A percentile compares a stretch with the other conserved stretches of the same genome.
phyloP scores from a whole-genome alignment of 23 tunicate genomes.

The Styela clava region DNA sequence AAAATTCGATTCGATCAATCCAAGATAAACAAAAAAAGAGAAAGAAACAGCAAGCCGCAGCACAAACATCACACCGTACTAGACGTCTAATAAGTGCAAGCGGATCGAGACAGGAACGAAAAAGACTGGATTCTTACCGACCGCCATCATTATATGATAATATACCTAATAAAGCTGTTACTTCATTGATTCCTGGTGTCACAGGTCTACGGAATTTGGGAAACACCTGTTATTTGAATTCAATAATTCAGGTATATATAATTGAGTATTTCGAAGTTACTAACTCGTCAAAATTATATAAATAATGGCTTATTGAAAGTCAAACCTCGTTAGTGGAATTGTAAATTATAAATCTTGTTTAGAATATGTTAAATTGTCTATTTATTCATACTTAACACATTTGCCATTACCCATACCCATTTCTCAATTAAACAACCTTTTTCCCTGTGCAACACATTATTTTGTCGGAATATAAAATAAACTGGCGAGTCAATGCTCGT shows the following conservation, averaged over 20 bases:
- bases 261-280: neutral
- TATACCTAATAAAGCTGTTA: constrained; percentile 74
- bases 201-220: constrained; percentile 93
- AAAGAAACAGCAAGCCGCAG: neutral
- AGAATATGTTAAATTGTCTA: no score
- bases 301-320: neutral
- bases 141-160: constrained; percentile 69
- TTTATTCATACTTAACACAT: no score
- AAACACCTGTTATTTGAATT: constrained; percentile 92
- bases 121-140: constrained; percentile 1
- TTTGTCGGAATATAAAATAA: no score
- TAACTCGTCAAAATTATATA: neutral
- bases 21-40: constrained; percentile 7
- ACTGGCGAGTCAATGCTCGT: no score
- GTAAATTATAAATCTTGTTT: no score
- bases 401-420: no score
- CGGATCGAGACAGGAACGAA: neutral
- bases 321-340: no score
- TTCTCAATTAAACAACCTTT: no score
- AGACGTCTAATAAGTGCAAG: constrained; percentile 35
- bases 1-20: neutral
- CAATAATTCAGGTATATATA: constrained; percentile 78
- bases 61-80: neutral
- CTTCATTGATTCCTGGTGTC: constrained; percentile 90
- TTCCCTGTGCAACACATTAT: no score